Conservation (phyloP, 2,888 invertebrate species). For the Hydrotaea diabolus region DNA sequence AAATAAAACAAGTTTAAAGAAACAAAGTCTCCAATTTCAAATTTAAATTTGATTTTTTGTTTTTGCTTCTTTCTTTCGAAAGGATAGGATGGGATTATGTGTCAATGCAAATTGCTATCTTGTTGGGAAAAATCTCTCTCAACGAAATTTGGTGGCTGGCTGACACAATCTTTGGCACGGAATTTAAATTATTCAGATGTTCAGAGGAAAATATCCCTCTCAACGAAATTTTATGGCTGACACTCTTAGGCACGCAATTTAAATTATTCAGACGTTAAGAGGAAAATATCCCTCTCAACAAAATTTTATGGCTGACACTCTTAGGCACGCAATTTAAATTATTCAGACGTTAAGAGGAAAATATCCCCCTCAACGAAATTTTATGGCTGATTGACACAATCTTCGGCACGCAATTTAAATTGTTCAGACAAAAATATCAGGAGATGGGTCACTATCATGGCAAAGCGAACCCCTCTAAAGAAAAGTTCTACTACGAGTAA, state of each 20-base stretch:
- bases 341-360: too few relatives aligned
- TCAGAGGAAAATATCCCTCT: too few relatives aligned
- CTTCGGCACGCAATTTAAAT: background rate
- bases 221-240: background rate
- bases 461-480: too few relatives aligned
- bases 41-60: slow-evolving; percentile 52
- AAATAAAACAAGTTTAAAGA: background rate
- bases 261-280: too few relatives aligned
- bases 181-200: too few relatives aligned
- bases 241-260: background rate
- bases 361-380: slow-evolving; percentile 44
- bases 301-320: too few relatives aligned
- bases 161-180: background rate
- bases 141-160: background rate
- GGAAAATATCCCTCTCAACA: too few relatives aligned
- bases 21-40: slow-evolving; percentile 36
- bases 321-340: too few relatives aligned
- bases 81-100: background rate
- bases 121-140: slow-evolving; percentile 61
- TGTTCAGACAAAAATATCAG: too few relatives aligned
- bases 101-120: slow-evolving; percentile 35
- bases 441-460: too few relatives aligned
- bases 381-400: background rate
- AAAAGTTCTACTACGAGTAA: too few relatives aligned
- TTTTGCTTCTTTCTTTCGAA: too few relatives aligned